Base-by-base conservation (phyloP, 2,113 vertebrate genomes). In the Nyctibius bracteatus region DNA sequence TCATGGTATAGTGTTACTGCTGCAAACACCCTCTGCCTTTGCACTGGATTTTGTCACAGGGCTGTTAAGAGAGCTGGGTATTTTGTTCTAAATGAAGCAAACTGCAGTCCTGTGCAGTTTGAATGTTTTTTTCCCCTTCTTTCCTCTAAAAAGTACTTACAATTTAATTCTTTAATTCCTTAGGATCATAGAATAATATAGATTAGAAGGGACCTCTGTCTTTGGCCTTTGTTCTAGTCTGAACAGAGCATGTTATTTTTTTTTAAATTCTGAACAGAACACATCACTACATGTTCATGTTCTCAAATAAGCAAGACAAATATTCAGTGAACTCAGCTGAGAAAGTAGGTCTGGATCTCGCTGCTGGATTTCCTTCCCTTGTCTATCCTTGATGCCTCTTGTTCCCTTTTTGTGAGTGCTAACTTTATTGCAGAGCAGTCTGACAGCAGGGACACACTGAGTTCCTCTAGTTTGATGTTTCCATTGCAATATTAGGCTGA, bases 401-500 rank as follows among this genome's bases (percentile, higher is more conserved):
- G 35, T 9, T 86, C 54, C 58, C 49, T 72, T 72, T 62, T 47
- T 14, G 74, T 51, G 57, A 71, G 59, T 8, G 46, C 35, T 55
- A 21, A 7, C 80, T 84, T 63, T 52, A 25, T 14, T 3, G 1
- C 51, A 27, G 9, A 54, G 78, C 68, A 55, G 37, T 4, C 55
- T 67, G 91, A 13, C 58, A 85, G 81, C 72, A 39, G 88, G 72
- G 80, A 89, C 75, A 51, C 51, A 44, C 65, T 17, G 90, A 62
- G 61, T 22, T 41, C n/a, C 78, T 92, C 61, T 75, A 35, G 51
- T 62, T 70, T 80, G 89, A 41, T 91, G 57, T 75, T 96, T 92
- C 90, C 87, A 20, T 79, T 88, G 89, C 24, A n/a, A 54, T 70
- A 49, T 83, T 93, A 63, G 62, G 68, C 55, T 92, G 90, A 96